Evolutionary conservation across 1,140 invertebrate genomes (phyloP).

Genomic region (Neelides sp.): DNA sequence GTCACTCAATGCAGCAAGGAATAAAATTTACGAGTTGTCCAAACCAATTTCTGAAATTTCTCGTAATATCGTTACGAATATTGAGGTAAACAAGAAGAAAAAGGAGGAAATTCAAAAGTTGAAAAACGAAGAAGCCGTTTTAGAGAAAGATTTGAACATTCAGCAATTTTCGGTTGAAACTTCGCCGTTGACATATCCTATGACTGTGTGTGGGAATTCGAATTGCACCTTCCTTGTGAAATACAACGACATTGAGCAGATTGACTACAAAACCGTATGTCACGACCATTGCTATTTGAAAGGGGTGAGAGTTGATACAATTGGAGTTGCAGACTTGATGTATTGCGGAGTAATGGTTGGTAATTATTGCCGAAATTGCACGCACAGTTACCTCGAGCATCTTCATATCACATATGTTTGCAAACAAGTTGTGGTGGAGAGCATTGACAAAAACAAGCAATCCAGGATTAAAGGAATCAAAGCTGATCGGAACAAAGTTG

Average conservation of each 20-base stretch:
- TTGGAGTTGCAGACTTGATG: background rate
- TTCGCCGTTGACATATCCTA: too few relatives aligned
- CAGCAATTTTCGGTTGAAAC: too few relatives aligned
- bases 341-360: background rate
- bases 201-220: conserved; percentile 5
- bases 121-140: background rate
- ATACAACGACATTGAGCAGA: too few relatives aligned
- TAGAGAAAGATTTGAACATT: too few relatives aligned
- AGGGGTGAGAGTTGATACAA: background rate
- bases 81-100: background rate
- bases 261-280: conserved; percentile 2
- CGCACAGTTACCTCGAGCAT: conserved; percentile 3
- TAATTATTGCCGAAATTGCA: background rate
- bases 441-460: background rate
- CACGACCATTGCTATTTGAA: background rate
- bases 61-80: too few relatives aligned
- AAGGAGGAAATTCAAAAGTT: background rate
- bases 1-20: conserved; percentile 14
- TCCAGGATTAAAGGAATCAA: background rate
- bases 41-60: conserved; percentile 15
- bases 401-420: conserved; percentile 10
- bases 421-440: background rate
- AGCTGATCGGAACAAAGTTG: background rate
- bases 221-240: background rate
- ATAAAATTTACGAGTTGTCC: conserved; percentile 2